Evolutionary conservation across 2,113 vertebrate genomes (phyloP), one percentile per base, ranked within the genome.

Genomic region (Taxidea taxus): DNA sequence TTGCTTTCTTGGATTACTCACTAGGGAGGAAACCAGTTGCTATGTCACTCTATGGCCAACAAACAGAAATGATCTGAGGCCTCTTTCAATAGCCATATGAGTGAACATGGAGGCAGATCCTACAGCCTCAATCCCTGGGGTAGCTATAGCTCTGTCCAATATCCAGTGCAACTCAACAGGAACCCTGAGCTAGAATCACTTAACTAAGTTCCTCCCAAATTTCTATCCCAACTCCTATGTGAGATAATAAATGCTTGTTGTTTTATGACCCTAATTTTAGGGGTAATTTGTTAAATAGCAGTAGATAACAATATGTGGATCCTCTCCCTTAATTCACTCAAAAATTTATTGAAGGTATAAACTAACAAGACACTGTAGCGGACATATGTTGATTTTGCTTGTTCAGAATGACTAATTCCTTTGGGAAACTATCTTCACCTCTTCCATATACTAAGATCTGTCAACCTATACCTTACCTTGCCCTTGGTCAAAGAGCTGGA

Each of bases 141-240:
- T 47, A 49, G 51, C 72, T 68, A 20, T 15, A 95, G 27, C 75
- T 37, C n/a, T 44, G 70, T n/a, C 27, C 7, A 7, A 78, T 60
- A 66, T 34, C 27, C 18, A 39, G 42, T 15, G n/a, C 9, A 70
- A 86, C 54, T 60, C 10, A 68, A 20, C 9, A 49, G 34, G 34
- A 34, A 60, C 9, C 18, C 42, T 87, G 18, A 78, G 11, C 23
- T 80, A 93, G 29, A 86, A 78, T 66, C 47, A 93, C 58, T 78
- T 56, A 66, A 21, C 72, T 66, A 87, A 87, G 51, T n/a, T 91
- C 51, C 42, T 95, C 62, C 74, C 34, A 91, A 95, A 87, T 86
- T 81, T 54, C 64, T 74, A 95, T 51, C 15, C 21, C 54, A 87
- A 87, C n/a, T 95, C 11, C 74, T 81, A 54, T n/a, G 21, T 51